A percentile compares a stretch with the other conserved stretches of the same genome.
Evolutionary conservation across 2,797 vertebrate species (phyloP).

Genomic region (Sebastolobus alascanus): DNA sequence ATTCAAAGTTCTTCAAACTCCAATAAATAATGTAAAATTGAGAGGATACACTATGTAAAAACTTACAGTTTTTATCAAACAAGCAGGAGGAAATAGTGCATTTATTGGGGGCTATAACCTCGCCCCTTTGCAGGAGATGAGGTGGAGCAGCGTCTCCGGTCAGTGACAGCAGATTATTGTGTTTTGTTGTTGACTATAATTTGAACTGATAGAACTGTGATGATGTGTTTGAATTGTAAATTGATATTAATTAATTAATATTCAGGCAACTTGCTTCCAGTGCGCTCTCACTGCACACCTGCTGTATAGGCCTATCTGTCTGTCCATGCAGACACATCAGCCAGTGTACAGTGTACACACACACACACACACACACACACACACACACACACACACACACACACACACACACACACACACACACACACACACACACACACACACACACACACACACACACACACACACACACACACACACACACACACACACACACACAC

Average conservation of each 20-base stretch:
- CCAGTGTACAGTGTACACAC: conserved; percentile 12
- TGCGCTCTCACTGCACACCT: not conserved
- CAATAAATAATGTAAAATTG: no score
- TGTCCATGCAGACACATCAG: conserved; percentile 26
- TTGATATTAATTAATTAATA: not conserved
- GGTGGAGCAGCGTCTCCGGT: no score
- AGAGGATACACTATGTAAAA: no score
- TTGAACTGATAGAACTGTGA: not conserved
- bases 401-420: conserved; percentile 38
- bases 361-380: conserved; percentile 41
- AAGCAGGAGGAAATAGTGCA: no score
- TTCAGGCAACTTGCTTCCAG: not conserved
- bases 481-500: conserved; percentile 34
- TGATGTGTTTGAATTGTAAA: not conserved
- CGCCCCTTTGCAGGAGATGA: no score
- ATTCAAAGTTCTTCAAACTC: no score
- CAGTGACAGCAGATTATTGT: no score
- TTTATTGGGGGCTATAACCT: no score
- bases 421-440: conserved; percentile 40
- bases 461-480: conserved; percentile 39
- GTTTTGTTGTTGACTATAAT: no score
- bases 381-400: conserved; percentile 39
- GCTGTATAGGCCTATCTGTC: not conserved
- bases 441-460: conserved; percentile 40
- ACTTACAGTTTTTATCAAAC: no score